Conservation (phyloP, 2,797 vertebrate genomes). For the Falco cherrug region DNA sequence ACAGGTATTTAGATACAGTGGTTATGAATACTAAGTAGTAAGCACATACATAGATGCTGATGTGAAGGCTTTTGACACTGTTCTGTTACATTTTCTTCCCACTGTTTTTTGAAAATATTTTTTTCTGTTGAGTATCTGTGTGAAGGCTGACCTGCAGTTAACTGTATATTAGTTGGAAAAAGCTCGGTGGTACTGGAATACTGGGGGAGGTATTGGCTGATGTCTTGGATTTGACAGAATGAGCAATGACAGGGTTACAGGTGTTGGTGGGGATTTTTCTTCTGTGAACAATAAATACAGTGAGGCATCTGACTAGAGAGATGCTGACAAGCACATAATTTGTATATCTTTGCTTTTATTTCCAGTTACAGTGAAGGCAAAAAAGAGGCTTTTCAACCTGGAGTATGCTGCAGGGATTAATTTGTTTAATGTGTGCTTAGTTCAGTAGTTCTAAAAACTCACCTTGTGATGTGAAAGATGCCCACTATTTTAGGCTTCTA, state of each 20-base stretch:
- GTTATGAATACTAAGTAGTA: not conserved
- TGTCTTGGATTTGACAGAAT: not conserved
- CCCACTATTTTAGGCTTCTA: not conserved
- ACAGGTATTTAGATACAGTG: not conserved
- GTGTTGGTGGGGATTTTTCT: constrained; percentile 5
- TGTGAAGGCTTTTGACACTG: not conserved
- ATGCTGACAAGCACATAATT: not conserved
- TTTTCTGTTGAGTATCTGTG: not conserved
- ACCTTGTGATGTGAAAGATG: not conserved
- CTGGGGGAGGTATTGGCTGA: not conserved
- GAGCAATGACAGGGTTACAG: constrained; percentile 3
- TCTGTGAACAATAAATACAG: not conserved
- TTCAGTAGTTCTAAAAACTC: not conserved
- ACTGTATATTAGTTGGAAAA: not conserved
- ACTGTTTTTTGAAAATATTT: not conserved
- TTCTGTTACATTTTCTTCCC: not conserved
- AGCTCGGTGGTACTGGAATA: not conserved
- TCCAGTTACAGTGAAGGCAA: not conserved
- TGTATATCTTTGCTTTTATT: not conserved
- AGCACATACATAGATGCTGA: not conserved
- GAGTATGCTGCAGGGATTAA: not conserved
- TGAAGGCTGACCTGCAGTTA: not conserved
- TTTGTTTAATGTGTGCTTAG: not conserved
- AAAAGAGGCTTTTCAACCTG: not conserved
- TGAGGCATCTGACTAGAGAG: not conserved